Conservation (phyloP, 2,888 invertebrate species). For the Beris morrisii region DNA sequence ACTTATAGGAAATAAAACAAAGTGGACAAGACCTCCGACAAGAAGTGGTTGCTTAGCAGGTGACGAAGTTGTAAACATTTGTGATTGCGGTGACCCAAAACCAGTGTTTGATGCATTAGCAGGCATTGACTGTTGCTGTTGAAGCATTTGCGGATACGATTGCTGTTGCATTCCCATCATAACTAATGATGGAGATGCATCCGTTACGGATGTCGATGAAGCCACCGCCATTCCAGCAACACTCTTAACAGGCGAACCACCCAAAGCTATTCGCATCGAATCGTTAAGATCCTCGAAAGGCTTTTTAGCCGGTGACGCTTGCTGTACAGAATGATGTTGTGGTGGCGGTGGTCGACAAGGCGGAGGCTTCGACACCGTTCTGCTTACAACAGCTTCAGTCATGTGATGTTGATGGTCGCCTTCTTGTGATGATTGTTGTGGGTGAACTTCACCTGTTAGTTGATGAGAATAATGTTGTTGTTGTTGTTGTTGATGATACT, state of each 20-base stretch:
- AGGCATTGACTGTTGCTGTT: conserved; percentile 42
- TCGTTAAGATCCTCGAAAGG: conserved; percentile 71
- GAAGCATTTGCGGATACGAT: conserved; percentile 41
- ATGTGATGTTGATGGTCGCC: conserved; percentile 21
- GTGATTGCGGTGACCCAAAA: conserved; percentile 43
- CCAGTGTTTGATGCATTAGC: conserved; percentile 31
- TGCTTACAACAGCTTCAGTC: conserved; percentile 20
- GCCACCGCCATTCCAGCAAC: conserved; percentile 37
- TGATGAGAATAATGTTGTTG: conserved; percentile 28
- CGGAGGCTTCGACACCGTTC: conserved; percentile 39
- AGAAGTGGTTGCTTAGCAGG: conserved; percentile 57
- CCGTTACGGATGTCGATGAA: conserved; percentile 24
- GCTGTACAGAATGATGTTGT: conserved; percentile 46
- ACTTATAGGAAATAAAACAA: conserved; percentile 48
- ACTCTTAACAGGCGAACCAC: conserved; percentile 55
- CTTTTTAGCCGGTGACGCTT: conserved; percentile 59
- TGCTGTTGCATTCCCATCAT: conserved; percentile 13
- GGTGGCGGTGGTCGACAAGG: conserved; percentile 57
- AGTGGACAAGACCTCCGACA: conserved; percentile 53
- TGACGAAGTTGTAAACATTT: conserved; percentile 40
- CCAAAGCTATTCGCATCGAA: conserved; percentile 68
- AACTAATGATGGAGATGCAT: conserved; percentile 11
- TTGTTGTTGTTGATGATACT: conserved; percentile 32
- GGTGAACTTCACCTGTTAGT: conserved; percentile 30
- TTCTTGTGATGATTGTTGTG: conserved; percentile 21